Evolutionary conservation across 64 coral and sea anemone genomes (phyloP), one percentile per base, ranked within the genome.

Genomic region (Astreopora myriophthalma): DNA sequence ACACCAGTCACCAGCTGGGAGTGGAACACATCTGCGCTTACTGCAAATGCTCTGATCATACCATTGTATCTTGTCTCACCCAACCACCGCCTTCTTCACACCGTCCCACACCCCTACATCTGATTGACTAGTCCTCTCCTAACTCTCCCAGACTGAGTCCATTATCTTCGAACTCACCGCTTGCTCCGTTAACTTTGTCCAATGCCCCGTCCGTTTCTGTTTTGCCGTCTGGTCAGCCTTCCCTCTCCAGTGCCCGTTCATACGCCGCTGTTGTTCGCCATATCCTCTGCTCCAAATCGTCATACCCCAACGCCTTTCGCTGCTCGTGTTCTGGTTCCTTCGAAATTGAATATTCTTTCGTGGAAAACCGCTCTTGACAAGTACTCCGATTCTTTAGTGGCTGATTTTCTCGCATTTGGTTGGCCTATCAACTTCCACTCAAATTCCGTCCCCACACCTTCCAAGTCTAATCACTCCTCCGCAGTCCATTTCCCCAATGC

Each of bases 341-440:
- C 74, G 11, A 23, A 10, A 44, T 46, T 78, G 38, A 78, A 78
- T 25, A 80, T 80, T 81, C 48, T 40, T 52, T 46, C 44, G 1
- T 81, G 77, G 77, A 28, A 48, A 52, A 24, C 48, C 28, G 39
- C 39, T 81, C 48, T 81, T 19, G 24, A 46, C 57, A 57, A 44
- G 19, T 58, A 81, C 40, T 31, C 48, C 40, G 46, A 81, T 33
- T 52, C 39, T 26, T 39, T 39, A 4, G 77, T 81, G 16, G 38
- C 46, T 2, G 25, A 80, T 14, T 80, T 80, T 58, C 42, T 85
- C 26, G 17, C 60, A 32, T 83, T 64, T 52, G 55, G 79, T 31
- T 83, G 79, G 79, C 79, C 79, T 32, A 62, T 83, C 25, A 83
- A 83, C 16, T 62, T 28, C 49, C 19, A 5, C 9, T 33, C 49